phyloP scores from a whole-genome alignment of 2,888 invertebrate genomes.

The Rugalucina vietnamica region DNA sequence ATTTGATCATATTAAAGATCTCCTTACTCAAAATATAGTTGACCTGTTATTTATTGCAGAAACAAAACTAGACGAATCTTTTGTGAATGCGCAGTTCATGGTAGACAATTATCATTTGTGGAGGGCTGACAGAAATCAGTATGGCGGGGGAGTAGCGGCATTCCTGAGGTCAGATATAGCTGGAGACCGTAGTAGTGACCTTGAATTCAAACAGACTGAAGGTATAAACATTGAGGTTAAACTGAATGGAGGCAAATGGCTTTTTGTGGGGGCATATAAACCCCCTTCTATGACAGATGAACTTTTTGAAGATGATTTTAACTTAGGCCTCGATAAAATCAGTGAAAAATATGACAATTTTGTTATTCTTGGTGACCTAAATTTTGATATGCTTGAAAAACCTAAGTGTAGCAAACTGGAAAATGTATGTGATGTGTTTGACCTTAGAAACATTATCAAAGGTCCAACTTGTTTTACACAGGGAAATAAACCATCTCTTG shows the following conservation, averaged over 20 bases:
- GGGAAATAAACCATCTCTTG: background rate
- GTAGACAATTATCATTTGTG: background rate
- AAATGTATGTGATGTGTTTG: conserved; percentile 33
- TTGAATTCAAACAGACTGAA: conserved; percentile 5
- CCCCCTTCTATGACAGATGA: conserved; percentile 16
- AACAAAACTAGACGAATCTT: conserved; percentile 26
- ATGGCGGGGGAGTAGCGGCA: background rate
- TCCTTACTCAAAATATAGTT: background rate
- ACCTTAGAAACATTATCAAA: conserved; percentile 26
- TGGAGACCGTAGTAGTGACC: background rate
- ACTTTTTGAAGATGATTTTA: background rate
- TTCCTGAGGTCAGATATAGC: conserved; percentile 6
- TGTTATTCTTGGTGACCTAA: conserved; percentile 21
- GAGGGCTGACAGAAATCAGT: background rate
- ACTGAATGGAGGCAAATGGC: conserved; percentile 4
- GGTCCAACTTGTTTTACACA: conserved; percentile 25
- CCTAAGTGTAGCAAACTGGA: background rate
- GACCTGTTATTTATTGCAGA: conserved; percentile 33
- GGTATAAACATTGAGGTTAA: background rate
- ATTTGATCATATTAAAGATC: conserved; percentile 4
- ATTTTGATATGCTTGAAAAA: conserved; percentile 22
- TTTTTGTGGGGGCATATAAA: conserved; percentile 28
- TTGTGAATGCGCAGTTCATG: background rate
- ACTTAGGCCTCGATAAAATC: conserved; percentile 10
- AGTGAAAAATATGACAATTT: conserved; percentile 18